phyloP scores from a whole-genome alignment of 1,140 invertebrate genomes.

The Globodera ellingtonae region DNA sequence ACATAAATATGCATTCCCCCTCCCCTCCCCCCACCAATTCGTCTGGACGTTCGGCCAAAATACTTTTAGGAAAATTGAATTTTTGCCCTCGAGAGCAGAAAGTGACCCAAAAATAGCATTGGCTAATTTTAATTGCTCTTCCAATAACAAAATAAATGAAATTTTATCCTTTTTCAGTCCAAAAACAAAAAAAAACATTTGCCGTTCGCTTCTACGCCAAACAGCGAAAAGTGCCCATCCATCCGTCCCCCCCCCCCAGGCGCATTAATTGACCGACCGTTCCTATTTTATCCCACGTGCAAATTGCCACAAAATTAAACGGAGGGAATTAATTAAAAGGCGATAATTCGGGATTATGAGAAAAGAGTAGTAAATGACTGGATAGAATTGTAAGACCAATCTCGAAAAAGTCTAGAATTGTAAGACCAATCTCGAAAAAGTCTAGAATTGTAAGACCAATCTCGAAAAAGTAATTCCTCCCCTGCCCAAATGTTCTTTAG shows the following conservation, averaged over 20 bases:
- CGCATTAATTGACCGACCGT: neutral
- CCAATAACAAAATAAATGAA: neutral
- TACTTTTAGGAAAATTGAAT: no score
- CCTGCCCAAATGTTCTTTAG: neutral
- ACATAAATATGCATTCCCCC: no score
- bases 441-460: neutral
- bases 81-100: neutral
- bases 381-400: neutral
- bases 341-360: neutral
- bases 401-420: no score
- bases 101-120: neutral
- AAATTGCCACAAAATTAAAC: neutral
- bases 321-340: neutral
- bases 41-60: no score
- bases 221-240: neutral
- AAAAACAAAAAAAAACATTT: neutral
- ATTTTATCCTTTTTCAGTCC: neutral
- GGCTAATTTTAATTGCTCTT: neutral
- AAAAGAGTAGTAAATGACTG: neutral
- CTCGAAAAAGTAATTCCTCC: neutral
- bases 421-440: neutral
- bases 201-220: neutral
- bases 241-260: neutral
- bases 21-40: no score
- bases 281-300: conserved; percentile 1